phyloP scores from a whole-genome alignment of 2,797 vertebrate species.

The Clarias laeviceps region DNA sequence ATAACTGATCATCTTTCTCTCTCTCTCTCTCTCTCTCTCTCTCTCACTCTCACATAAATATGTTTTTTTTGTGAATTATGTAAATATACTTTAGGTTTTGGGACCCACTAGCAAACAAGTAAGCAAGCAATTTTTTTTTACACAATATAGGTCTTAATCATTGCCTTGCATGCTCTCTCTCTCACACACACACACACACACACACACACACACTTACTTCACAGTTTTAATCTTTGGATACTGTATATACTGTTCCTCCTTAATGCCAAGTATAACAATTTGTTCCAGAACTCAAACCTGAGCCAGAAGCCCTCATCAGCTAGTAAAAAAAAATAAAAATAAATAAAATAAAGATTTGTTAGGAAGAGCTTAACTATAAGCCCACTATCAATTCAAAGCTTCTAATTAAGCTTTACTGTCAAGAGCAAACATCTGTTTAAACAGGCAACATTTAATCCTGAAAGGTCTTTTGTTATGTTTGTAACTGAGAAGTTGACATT shows the following conservation, averaged over 20 bases:
- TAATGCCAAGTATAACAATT: not conserved
- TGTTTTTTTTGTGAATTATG: no score
- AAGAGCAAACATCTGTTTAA: conserved; percentile 42
- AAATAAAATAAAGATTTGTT: conserved; percentile 45
- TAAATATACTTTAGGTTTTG: no score
- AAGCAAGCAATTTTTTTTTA: not conserved
- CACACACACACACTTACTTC: no score
- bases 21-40: no score
- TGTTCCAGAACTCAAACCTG: not conserved
- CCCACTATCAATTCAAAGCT: conserved; percentile 52
- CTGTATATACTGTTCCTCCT: not conserved
- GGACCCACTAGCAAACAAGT: no score
- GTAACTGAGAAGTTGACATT: conserved; percentile 11
- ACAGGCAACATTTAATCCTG: not conserved
- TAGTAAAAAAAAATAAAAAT: conserved; percentile 43
- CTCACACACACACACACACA: not conserved
- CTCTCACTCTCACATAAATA: no score
- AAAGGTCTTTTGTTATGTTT: not conserved
- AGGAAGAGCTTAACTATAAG: conserved; percentile 45
- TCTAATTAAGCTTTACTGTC: conserved; percentile 51
- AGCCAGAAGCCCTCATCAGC: conserved; percentile 23
- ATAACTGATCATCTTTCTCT: no score
- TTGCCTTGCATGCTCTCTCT: not conserved
- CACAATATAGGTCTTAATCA: not conserved
- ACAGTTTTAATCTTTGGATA: not conserved